A percentile compares a stretch with the other conserved stretches of the same genome.
phyloP scores from a whole-genome alignment of 1,140 invertebrate species.

The Cydia fagiglandana region DNA sequence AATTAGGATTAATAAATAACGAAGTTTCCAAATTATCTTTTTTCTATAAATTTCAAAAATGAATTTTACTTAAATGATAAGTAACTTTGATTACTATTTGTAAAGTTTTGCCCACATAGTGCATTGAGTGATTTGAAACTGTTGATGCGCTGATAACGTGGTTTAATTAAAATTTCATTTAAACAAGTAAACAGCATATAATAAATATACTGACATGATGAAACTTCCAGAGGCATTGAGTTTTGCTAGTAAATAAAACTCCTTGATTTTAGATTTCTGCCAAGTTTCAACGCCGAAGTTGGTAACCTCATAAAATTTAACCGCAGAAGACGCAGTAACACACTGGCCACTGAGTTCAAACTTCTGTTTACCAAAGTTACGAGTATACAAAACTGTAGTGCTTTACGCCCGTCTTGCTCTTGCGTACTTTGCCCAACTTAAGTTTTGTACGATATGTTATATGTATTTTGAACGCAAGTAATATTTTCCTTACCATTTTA shows the following conservation, averaged over 20 bases:
- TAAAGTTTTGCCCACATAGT: no score
- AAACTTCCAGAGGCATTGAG: not conserved
- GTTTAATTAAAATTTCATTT: not conserved
- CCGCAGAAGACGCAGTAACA: conserved; percentile 4
- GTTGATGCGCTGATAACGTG: no score
- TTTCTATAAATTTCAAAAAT: no score
- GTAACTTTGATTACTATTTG: no score
- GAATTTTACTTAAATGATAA: no score
- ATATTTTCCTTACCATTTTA: no score
- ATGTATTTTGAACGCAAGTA: no score
- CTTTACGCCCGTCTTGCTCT: not conserved
- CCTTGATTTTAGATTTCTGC: not conserved
- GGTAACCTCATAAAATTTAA: not conserved
- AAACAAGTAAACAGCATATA: not conserved
- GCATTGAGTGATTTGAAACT: no score
- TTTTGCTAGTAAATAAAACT: not conserved
- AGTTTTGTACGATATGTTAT: no score
- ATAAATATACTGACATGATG: not conserved
- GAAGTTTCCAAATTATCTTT: no score
- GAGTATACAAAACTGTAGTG: not conserved
- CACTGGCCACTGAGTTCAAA: not conserved
- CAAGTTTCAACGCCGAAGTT: not conserved
- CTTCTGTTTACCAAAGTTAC: not conserved
- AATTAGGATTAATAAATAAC: no score
- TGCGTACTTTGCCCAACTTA: no score